Percentiles rank a stretch among this genome's conserved stretches.
Evolutionary conservation across 2,888 invertebrate genomes (phyloP).

Genomic region (Aspidiotus destructor): DNA sequence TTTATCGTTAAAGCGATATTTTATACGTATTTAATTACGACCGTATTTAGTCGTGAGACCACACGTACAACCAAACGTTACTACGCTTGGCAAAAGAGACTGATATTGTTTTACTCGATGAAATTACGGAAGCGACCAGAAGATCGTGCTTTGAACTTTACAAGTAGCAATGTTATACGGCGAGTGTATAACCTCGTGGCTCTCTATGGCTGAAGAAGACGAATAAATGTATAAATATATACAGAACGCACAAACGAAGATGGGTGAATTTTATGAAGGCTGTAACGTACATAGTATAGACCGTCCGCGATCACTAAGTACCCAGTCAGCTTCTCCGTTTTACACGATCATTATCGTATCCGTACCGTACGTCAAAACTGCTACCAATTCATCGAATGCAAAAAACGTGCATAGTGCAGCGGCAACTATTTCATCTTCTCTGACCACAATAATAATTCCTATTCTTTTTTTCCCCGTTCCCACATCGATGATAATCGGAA

Average conservation of each 20-base stretch:
- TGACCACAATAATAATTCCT: background rate
- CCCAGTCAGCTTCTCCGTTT: background rate
- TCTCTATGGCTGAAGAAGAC: background rate
- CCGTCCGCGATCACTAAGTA: background rate
- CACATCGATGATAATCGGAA: background rate
- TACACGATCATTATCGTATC: slow-evolving; percentile 2
- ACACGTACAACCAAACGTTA: slow-evolving; percentile 31
- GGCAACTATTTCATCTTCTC: background rate
- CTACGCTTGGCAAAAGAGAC: slow-evolving; percentile 20
- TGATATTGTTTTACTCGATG: slow-evolving; percentile 31
- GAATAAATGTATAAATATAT: background rate
- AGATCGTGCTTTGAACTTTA: slow-evolving; percentile 32
- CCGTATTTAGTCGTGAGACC: slow-evolving; percentile 31
- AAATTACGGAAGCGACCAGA: slow-evolving; percentile 30
- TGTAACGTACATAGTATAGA: too few relatives aligned
- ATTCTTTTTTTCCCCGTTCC: background rate
- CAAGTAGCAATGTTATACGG: slow-evolving; percentile 19
- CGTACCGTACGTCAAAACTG: background rate
- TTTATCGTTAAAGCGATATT: slow-evolving; percentile 32
- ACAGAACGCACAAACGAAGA: too few relatives aligned
- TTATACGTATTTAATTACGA: slow-evolving; percentile 33
- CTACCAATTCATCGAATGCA: background rate
- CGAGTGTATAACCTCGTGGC: slow-evolving; percentile 3
- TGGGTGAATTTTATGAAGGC: too few relatives aligned
- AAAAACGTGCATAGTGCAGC: background rate